These are phyloP conservation scores for Fabriciana adippe DNA, from an alignment of 2,888 invertebrate genomes.

Conservation along the genomic window DNA sequence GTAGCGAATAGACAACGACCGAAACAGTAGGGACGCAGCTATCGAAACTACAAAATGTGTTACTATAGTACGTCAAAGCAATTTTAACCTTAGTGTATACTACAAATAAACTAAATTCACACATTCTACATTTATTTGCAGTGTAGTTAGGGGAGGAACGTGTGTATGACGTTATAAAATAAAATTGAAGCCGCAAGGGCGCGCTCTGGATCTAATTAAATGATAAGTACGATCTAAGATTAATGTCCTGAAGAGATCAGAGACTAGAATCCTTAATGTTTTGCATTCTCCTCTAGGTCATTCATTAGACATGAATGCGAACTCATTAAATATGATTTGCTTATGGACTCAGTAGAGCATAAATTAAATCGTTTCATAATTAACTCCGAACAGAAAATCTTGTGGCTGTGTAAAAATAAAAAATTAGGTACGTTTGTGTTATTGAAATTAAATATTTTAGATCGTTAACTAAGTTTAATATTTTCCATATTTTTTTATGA, in stretches of 20 bases:
- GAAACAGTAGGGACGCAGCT: constrained; percentile 60
- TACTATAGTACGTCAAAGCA: constrained; percentile 41
- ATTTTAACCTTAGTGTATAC: constrained; percentile 47
- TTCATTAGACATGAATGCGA: constrained; percentile 29
- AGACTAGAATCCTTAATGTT: constrained; percentile 55
- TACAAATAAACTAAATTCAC: constrained; percentile 39
- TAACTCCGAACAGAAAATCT: constrained; percentile 6
- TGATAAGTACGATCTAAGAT: constrained; percentile 79
- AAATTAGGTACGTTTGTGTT: background rate
- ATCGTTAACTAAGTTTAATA: too few species aligned
- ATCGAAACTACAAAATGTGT: constrained; percentile 50
- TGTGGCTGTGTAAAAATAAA: constrained; percentile 12
- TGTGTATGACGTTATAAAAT: constrained; percentile 82
- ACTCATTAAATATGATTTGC: constrained; percentile 29
- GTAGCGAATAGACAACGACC: constrained; percentile 64
- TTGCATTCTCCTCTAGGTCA: constrained; percentile 35
- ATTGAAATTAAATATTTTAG: too few species aligned
- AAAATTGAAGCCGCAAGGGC: constrained; percentile 79
- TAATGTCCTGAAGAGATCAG: constrained; percentile 71
- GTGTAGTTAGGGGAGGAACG: constrained; percentile 70
- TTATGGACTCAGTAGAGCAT: constrained; percentile 27
- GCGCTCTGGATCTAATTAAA: constrained; percentile 80
- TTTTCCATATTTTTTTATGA: too few species aligned
- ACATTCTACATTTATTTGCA: constrained; percentile 42
- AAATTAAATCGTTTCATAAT: constrained; percentile 18